Evolutionary conservation across 2,797 vertebrate species (phyloP).

Genomic region (Telmatherina bonti): DNA sequence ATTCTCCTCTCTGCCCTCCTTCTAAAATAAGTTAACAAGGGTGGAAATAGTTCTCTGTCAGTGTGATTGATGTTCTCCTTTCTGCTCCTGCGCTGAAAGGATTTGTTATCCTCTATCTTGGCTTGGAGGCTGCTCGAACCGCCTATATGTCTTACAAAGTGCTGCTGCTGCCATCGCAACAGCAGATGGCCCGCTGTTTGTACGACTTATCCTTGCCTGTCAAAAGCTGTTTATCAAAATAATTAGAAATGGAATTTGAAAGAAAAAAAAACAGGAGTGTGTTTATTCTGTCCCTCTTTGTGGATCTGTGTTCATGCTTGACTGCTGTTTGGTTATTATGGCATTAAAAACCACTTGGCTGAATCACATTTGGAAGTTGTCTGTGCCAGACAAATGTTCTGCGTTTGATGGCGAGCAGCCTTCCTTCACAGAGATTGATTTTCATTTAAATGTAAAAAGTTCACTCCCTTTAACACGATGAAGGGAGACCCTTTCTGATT

Average conservation of each 20-base stretch:
- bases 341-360: slow-evolving; percentile 22
- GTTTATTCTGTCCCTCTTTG: slow-evolving; percentile 1
- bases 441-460: slow-evolving; percentile 28
- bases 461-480: slow-evolving; percentile 10
- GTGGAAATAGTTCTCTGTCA: slow-evolving; percentile 59
- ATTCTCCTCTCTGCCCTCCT: slow-evolving; percentile 34
- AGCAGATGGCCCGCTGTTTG: slow-evolving; percentile 63
- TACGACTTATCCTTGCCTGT: slow-evolving; percentile 52
- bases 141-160: slow-evolving; percentile 35
- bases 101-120: slow-evolving; percentile 64
- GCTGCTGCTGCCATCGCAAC: slow-evolving; percentile 51
- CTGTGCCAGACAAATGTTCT: background rate
- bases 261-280: slow-evolving; percentile 11
- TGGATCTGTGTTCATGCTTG: slow-evolving; percentile 13
- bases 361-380: slow-evolving; percentile 21
- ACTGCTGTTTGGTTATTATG: slow-evolving; percentile 37
- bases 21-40: slow-evolving; percentile 68
- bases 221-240: slow-evolving; percentile 65
- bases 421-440: slow-evolving; percentile 1
- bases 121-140: slow-evolving; percentile 39
- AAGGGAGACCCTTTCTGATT: slow-evolving; percentile 28
- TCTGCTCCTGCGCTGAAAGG: slow-evolving; percentile 47
- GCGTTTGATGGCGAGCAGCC: slow-evolving; percentile 1
- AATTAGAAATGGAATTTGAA: slow-evolving; percentile 44
- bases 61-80: slow-evolving; percentile 69